phyloP scores from a whole-genome alignment of 2,113 vertebrate species.

The Alligator mississippiensis region DNA sequence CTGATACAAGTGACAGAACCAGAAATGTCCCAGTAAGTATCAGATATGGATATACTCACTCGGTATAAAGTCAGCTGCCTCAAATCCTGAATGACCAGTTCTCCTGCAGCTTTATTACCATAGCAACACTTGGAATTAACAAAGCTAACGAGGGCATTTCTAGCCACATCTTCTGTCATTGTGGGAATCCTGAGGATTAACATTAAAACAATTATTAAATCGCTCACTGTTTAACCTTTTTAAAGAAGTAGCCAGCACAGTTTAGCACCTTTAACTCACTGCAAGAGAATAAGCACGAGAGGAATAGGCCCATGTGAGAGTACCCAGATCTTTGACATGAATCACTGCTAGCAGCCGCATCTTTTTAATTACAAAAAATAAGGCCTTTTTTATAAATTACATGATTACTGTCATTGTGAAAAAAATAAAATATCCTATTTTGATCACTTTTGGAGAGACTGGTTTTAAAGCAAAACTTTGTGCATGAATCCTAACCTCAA shows the following conservation, averaged over 20 bases:
- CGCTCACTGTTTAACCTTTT: background rate
- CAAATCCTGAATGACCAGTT: constrained; percentile 82
- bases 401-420: background rate
- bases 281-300: background rate
- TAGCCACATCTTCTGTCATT: constrained; percentile 81
- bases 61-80: constrained; percentile 78
- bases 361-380: background rate
- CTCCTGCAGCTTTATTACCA: constrained; percentile 76
- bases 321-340: background rate
- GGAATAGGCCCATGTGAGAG: background rate
- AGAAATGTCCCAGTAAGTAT: background rate
- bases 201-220: background rate
- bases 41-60: constrained; percentile 60
- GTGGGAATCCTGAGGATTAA: constrained; percentile 73
- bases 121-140: constrained; percentile 82
- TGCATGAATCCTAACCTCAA: background rate
- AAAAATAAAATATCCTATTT: background rate
- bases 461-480: background rate
- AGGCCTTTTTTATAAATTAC: background rate
- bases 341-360: too few species aligned
- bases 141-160: constrained; percentile 82
- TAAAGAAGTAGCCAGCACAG: background rate
- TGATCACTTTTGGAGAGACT: background rate
- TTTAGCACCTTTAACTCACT: background rate
- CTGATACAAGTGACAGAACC: background rate